Conservation (phyloP, 2,888 invertebrate genomes). For the Helleia helle region DNA sequence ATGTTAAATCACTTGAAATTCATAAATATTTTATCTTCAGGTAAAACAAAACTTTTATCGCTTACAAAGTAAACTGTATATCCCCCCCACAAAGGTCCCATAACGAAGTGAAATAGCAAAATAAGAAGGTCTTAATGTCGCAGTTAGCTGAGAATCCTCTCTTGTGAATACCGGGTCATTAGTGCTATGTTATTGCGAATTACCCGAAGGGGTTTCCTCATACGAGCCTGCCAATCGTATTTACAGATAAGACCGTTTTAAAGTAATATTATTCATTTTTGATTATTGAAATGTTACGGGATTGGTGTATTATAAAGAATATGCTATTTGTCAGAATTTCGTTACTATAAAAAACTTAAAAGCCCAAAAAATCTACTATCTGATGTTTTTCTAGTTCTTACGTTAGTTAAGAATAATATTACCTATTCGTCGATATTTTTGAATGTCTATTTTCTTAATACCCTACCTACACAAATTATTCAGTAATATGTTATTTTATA, state of each 20-base stretch:
- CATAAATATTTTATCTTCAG: neutral
- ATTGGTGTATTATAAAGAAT: neutral
- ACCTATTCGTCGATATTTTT: no score
- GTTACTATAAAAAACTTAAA: no score
- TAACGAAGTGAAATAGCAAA: constrained; percentile 68
- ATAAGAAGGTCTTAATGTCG: constrained; percentile 68
- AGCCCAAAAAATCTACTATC: no score
- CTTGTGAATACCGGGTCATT: constrained; percentile 66
- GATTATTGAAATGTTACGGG: no score
- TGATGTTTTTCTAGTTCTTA: no score
- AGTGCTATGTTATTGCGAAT: constrained; percentile 67
- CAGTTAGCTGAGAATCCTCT: constrained; percentile 63
- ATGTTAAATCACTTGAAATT: no score
- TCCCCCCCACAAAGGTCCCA: constrained; percentile 51
- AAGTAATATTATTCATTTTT: no score
- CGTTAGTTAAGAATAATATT: no score
- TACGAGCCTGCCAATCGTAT: constrained; percentile 25
- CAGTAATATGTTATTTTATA: no score
- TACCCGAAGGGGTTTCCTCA: constrained; percentile 30
- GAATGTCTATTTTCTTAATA: no score
- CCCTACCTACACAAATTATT: no score
- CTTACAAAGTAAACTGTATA: constrained; percentile 31
- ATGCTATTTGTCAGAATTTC: no score
- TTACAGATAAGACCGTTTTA: neutral
- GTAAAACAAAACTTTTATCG: constrained; percentile 14